Evolutionary conservation across 2,888 invertebrate genomes (phyloP), one percentile per base, ranked within the genome.

Genomic region (Reticulitermes lucifugus): DNA sequence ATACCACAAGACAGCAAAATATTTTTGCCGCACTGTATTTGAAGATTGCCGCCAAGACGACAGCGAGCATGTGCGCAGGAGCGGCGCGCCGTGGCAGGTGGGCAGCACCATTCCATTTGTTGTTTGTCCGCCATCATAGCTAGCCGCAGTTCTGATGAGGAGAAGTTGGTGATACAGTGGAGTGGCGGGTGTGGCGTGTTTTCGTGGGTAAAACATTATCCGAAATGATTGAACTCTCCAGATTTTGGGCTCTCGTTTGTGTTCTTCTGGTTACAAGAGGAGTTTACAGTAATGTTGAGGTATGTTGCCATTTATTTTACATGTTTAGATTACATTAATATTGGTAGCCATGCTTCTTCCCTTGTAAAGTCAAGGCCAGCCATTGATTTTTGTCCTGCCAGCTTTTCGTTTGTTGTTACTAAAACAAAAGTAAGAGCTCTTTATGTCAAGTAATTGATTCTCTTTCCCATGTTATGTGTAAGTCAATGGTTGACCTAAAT

Each of bases 211-310:
- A 79, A 79, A 51, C 51, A 21, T 81, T 65, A 46, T 75, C 73
- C 84, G 71, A 85, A 84, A 86, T 86, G 86, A 79, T 85, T 79
- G 86, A 79, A 83, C 85, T 86, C 79, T 73, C 80, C 35, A 79
- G 79, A 80, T 71, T 75, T 59, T 80, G 65, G 80, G 85, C 85
- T 35, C 59, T 85, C 71, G 83, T 85, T 60, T 83, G 83, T 85
- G 83, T 85, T 83, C 79, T 85, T 43, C 81, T 86, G 29, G 83
- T 84, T 46, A 83, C 86, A 79, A 84, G 82, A 82, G 84, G 86
- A 83, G 71, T 84, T 65, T 86, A 84, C 65, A 84, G 81, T 51
- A 83, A 81, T 86, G 86, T 86, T n/a, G 86, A 86, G 86, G 86
- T 86, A 84, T 55, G 79, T n/a, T 22, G 29, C n/a, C 41, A 22